These are phyloP conservation scores for Sebastiscus tertius DNA, from an alignment of 2,797 vertebrate species.

Conservation along the genomic window DNA sequence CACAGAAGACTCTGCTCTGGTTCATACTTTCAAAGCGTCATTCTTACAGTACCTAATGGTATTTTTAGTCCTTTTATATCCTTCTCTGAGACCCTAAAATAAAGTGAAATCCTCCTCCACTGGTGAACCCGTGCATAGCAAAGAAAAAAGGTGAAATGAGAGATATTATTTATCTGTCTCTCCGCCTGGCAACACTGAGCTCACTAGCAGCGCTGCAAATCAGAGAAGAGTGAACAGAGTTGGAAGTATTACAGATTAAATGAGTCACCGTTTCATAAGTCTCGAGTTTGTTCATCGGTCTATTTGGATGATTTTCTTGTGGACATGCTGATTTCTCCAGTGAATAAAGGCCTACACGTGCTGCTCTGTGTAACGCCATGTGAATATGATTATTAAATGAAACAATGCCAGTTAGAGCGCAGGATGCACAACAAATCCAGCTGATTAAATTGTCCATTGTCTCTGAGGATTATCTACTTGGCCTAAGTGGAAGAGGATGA, in stretches of 20 bases:
- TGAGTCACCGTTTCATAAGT: constrained; percentile 47
- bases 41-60: constrained; percentile 1
- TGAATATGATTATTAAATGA: constrained; percentile 38
- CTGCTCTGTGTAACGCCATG: constrained; percentile 13
- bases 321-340: constrained; percentile 13
- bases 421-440: constrained; percentile 3
- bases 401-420: constrained; percentile 10
- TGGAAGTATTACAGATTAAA: constrained; percentile 35
- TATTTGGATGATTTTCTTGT: constrained; percentile 16
- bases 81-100: constrained; percentile 4
- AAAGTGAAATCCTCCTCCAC: constrained; percentile 24
- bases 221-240: constrained; percentile 37
- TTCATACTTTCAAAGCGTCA: constrained; percentile 4
- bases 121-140: constrained; percentile 16
- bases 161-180: constrained; percentile 26
- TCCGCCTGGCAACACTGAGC: constrained; percentile 55
- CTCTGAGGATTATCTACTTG: constrained; percentile 61
- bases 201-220: constrained; percentile 45
- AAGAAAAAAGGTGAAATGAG: constrained; percentile 46
- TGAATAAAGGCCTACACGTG: background rate
- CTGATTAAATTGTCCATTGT: constrained; percentile 53
- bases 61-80: constrained; percentile 17
- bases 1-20: background rate
- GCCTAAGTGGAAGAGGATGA: constrained; percentile 56
- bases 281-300: constrained; percentile 11